Base-by-base conservation (phyloP, 1,140 invertebrate species). In the Ectropis grisescens region DNA sequence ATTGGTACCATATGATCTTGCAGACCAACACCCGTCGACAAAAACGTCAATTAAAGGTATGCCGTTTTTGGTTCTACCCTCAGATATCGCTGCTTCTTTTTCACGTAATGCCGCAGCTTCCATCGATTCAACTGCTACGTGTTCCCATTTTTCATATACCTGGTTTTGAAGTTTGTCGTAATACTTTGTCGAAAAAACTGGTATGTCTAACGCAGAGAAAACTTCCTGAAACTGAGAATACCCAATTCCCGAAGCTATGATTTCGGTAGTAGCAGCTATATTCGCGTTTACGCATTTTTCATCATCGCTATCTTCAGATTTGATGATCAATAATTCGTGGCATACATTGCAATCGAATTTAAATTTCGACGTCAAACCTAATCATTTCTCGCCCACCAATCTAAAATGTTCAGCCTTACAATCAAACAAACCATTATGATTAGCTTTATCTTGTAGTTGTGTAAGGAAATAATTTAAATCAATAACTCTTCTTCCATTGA, bases 221-320 rank as follows among this genome's bases (percentile, higher is more conserved):
- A 24, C 13, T 25, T 33, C 32, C 7, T 33, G 7, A 10, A 33
- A 25, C 15, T 26, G 32, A 9, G 32, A 33, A 10, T 25, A 33
- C 4, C 32, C 32, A 14, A 33, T 33, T 8, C 32, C 23, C 7
- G 32, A 13, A 1, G 23, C 19, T 13, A 14, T 10, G 4, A 33
- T 33, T 9, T 23, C 32, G 1, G 11, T 13, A 8, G 15, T 22
- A 8, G 32, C 32, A 7, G 32, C 32, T 6, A 31, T 10, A 31
- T 31, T 31, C n/a, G 15, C 29, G n/a, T 31, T 11, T 2, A 31
- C 19, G n/a, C n/a, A n/a, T 9, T 31, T 31, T n/a, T 15, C 12
- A 3, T 9, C 11, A 11, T 11, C n/a, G 2, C 9, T 2, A 16
- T 16, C 15, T 31, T 31, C 29, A 11, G 13, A 14, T 19, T 13